These are phyloP conservation scores for Euphydryas editha DNA, from an alignment of 2,888 invertebrate species.

Conservation along the genomic window DNA sequence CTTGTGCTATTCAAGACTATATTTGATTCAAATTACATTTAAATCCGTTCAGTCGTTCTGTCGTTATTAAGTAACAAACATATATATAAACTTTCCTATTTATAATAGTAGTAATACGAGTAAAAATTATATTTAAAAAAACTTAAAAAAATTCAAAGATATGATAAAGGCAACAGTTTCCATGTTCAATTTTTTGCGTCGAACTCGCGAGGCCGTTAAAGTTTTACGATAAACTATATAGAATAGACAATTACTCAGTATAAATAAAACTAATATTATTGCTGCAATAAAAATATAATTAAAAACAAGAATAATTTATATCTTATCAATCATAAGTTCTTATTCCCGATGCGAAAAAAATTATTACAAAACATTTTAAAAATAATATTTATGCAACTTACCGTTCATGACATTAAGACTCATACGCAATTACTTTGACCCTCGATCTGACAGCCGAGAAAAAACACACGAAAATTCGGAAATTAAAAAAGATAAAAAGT, in stretches of 20 bases:
- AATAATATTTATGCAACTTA: conserved; percentile 8
- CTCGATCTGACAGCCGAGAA: background rate
- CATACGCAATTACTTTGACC: conserved; percentile 19
- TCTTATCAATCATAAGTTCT: conserved; percentile 10
- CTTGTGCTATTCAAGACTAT: no score
- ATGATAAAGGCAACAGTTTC: no score
- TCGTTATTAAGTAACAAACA: no score
- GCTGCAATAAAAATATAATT: conserved; percentile 4
- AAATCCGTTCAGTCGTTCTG: no score
- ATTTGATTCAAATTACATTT: no score
- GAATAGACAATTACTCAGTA: background rate
- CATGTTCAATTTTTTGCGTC: background rate
- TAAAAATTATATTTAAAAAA: no score
- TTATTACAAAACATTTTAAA: conserved; percentile 1
- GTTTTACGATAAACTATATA: conserved; percentile 7
- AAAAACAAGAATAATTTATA: conserved; percentile 12
- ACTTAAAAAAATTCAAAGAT: no score
- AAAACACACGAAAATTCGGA: background rate
- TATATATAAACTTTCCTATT: no score
- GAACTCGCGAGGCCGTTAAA: background rate
- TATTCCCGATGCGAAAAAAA: background rate
- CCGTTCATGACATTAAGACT: conserved; percentile 15
- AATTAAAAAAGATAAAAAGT: conserved; percentile 11
- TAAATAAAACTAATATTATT: conserved; percentile 1
- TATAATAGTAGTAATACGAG: no score